A percentile compares a stretch with the other conserved stretches of the same genome.
Conservation (phyloP, 2,113 vertebrate genomes). For the Hemiprocne comata region DNA sequence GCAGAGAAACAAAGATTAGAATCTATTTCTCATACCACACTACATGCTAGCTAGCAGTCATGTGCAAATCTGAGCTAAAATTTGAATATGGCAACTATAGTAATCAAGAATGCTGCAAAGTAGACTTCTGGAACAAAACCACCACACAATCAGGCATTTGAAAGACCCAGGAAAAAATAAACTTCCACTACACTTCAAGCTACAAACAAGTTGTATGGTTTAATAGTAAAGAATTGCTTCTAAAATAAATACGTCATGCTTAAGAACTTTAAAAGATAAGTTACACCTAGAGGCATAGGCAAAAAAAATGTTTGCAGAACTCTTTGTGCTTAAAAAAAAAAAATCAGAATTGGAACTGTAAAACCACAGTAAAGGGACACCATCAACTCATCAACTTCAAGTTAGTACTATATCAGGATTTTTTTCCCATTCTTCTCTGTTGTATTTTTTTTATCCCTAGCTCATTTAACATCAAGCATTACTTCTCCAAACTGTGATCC, state of each 20-base stretch:
- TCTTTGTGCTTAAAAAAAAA: background rate
- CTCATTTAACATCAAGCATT: background rate
- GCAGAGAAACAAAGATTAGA: conserved; percentile 27
- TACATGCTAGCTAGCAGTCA: conserved; percentile 34
- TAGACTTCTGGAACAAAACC: conserved; percentile 40
- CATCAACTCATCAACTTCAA: conserved; percentile 68
- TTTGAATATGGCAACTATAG: conserved; percentile 12
- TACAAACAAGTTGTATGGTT: conserved; percentile 26
- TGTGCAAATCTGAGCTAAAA: conserved; percentile 43
- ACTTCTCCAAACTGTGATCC: background rate
- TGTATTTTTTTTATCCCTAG: background rate
- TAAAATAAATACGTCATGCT: conserved; percentile 16
- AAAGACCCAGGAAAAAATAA: conserved; percentile 21
- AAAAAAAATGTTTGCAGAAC: conserved; percentile 52
- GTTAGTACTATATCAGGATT: background rate
- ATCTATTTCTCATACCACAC: conserved; percentile 29
- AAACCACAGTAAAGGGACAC: conserved; percentile 61
- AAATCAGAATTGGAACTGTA: conserved; percentile 4
- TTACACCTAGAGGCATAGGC: conserved; percentile 27
- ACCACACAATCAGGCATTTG: conserved; percentile 20
- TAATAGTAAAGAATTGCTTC: conserved; percentile 14
- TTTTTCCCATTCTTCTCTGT: background rate
- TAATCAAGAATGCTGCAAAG: conserved; percentile 35
- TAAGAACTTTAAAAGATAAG: conserved; percentile 5
- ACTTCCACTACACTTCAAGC: conserved; percentile 38